phyloP scores from a whole-genome alignment of 2,888 invertebrate genomes.

The Arge pagana region DNA sequence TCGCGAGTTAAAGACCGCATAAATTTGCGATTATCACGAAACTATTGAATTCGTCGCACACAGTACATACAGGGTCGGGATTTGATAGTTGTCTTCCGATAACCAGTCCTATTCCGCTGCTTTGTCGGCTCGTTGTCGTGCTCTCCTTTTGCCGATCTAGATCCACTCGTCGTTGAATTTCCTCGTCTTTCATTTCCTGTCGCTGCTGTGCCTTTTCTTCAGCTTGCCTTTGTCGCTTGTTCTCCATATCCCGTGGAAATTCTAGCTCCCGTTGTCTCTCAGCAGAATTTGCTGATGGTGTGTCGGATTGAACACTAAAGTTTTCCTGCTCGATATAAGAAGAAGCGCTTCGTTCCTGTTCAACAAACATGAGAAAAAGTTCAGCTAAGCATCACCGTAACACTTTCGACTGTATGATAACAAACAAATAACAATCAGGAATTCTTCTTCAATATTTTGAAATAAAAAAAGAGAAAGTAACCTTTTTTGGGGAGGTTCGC shows the following conservation, averaged over 20 bases:
- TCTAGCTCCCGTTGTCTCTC: constrained; percentile 59
- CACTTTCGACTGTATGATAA: too few species aligned
- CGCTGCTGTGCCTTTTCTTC: constrained; percentile 52
- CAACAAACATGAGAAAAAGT: background rate
- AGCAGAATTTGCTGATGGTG: constrained; percentile 36
- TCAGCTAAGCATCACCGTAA: constrained; percentile 11
- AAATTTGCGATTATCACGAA: background rate
- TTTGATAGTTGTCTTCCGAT: constrained; percentile 71
- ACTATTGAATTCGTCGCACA: too few species aligned
- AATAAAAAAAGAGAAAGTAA: constrained; percentile 45
- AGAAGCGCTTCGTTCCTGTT: constrained; percentile 47
- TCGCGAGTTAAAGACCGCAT: too few species aligned
- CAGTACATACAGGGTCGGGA: constrained; percentile 71
- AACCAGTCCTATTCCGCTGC: constrained; percentile 62
- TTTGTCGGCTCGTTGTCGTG: constrained; percentile 42
- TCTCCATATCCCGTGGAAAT: constrained; percentile 56
- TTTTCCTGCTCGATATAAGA: constrained; percentile 51
- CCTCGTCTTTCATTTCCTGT: constrained; percentile 48
- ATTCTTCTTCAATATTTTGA: too few species aligned
- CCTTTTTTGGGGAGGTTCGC: constrained; percentile 78
- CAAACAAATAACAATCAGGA: too few species aligned
- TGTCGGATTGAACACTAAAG: constrained; percentile 44
- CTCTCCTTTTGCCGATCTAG: constrained; percentile 48
- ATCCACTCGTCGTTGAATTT: constrained; percentile 55
- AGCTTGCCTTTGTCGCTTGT: constrained; percentile 50